phyloP scores from a whole-genome alignment of 2,888 invertebrate species.

The Volucella zonaria region DNA sequence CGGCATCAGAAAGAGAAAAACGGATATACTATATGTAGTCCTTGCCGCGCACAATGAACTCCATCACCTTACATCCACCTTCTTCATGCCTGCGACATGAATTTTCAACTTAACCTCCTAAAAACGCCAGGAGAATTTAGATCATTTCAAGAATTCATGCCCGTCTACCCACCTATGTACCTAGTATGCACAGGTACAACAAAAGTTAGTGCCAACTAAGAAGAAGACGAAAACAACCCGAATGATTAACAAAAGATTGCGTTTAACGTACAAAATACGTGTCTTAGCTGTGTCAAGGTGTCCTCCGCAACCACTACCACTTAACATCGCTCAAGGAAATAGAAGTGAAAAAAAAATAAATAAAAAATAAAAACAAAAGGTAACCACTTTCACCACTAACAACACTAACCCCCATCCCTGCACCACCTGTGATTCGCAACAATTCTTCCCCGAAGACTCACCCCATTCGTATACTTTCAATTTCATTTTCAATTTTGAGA shows the following conservation, averaged over 20 bases:
- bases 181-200: no score
- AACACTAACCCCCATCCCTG: no score
- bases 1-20: not conserved
- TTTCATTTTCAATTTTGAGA: constrained; percentile 63
- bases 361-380: constrained; percentile 1
- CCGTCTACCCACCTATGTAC: no score
- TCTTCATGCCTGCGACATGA: constrained; percentile 10
- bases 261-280: constrained; percentile 1
- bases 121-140: constrained; percentile 10
- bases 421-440: not conserved
- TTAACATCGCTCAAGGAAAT: constrained; percentile 27
- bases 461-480: constrained; percentile 48
- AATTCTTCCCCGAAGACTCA: constrained; percentile 1
- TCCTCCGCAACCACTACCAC: not conserved
- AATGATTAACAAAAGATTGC: not conserved
- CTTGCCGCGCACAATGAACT: not conserved
- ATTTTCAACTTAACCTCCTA: constrained; percentile 21
- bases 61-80: not conserved
- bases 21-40: not conserved
- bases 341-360: not conserved
- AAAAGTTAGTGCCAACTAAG: not conserved
- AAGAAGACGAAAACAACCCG: not conserved
- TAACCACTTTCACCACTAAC: constrained; percentile 7
- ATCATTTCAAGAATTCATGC: not conserved
- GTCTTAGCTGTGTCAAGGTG: constrained; percentile 24